Base-by-base conservation (phyloP, 2,797 vertebrate species). In the Schizopygopsis pylzovi region DNA sequence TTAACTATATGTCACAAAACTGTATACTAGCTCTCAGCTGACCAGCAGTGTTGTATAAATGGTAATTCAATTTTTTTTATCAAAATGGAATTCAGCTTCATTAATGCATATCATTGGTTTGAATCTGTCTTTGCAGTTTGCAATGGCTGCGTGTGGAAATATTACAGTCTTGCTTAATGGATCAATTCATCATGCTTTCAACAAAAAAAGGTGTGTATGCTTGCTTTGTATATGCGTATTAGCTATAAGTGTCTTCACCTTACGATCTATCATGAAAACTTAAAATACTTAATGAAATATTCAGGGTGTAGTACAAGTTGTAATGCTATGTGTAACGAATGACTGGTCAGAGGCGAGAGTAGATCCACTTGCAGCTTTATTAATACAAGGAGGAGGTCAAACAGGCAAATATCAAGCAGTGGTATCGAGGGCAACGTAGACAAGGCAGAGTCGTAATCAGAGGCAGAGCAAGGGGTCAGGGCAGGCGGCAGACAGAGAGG, bases 131-230 rank as follows among this genome's bases (percentile, higher is more conserved):
- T 72, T 83, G 79, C 75, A 96, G 95, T 96, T 96, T 91, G 95
- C 95, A 88, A 93, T 93, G 70, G 91, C 89, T 89, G 95, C 95
- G 0, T 96, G 95, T 68, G 95, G 95, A 63, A 96, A 96, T 90
- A 89, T 96, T 89, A 96, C 95, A 0, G 93, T 96, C 0, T 88
- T 96, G 33, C 90, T 96, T 52, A 96, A 96, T 43, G 95, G 95
- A 0, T 96, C 95, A 0, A 92, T 95, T 71, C 61, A 67, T 37
- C 89, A 94, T 0, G 95, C 95, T 22, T 96, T 95, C 84, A 93
- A 90, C 78, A 93, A 88, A 63, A 93, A 91, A 81, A 96, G 95
- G 95, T 96, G n/a, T 83, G 61, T 6, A 68, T 22, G 22, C 37
- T 45, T 25, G 33, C 18, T 76, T 76, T 33, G 5, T 7, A 63